A percentile compares a stretch with the other conserved stretches of the same genome.
These are phyloP conservation scores for Silurus asotus DNA, from an alignment of 2,113 vertebrate species.

Conservation along the genomic window DNA sequence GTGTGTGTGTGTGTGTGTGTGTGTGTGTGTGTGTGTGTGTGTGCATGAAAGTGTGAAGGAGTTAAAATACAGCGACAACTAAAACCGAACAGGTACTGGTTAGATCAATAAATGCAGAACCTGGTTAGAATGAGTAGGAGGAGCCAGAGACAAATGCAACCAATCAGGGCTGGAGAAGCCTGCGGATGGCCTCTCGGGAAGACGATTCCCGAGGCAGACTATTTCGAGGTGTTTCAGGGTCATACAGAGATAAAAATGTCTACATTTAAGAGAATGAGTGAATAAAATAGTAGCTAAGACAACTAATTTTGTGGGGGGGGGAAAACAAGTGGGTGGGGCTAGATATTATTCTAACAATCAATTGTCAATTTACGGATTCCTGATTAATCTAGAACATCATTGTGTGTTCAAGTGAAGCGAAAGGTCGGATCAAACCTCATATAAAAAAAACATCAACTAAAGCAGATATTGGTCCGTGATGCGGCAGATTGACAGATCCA, in stretches of 20 bases:
- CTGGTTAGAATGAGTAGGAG: not conserved
- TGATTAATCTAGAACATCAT: no score
- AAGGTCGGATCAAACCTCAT: no score
- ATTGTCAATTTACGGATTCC: no score
- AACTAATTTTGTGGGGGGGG: no score
- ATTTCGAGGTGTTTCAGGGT: not conserved
- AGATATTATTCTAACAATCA: no score
- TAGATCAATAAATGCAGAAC: not conserved
- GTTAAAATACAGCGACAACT: not conserved
- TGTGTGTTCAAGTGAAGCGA: no score
- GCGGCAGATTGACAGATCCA: not conserved
- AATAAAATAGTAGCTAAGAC: no score
- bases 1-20: slow-evolving; percentile 17
- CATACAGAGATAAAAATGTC: not conserved
- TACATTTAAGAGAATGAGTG: no score
- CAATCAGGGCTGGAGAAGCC: not conserved
- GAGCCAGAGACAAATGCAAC: not conserved
- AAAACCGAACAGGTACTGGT: no score
- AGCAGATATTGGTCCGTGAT: not conserved
- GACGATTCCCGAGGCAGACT: not conserved
- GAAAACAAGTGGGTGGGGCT: no score
- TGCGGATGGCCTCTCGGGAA: not conserved
- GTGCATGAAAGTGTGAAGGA: not conserved
- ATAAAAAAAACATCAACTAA: no score
- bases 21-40: not conserved